phyloP scores from a whole-genome alignment of 2,888 invertebrate genomes.

The Cryptocephalus primarius region DNA sequence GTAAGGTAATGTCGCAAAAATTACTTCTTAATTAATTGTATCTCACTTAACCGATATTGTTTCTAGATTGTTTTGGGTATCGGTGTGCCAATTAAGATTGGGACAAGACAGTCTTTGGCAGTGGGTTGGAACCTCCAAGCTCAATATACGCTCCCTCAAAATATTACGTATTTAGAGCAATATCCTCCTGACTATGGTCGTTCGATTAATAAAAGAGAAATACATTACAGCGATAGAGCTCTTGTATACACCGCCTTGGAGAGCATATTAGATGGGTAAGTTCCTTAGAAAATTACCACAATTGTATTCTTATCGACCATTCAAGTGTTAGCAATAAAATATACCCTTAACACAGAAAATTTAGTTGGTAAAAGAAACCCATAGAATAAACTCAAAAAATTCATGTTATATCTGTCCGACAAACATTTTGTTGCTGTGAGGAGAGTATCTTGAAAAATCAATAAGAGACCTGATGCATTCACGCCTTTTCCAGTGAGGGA shows the following conservation, averaged over 20 bases:
- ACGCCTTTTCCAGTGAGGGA: slow-evolving; percentile 41
- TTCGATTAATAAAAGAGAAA: slow-evolving; percentile 16
- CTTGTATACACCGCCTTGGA: slow-evolving; percentile 28
- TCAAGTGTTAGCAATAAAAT: too few species aligned
- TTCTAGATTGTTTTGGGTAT: slow-evolving; percentile 50
- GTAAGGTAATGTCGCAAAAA: slow-evolving; percentile 19
- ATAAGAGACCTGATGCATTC: too few species aligned
- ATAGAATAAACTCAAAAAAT: too few species aligned
- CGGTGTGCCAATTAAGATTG: slow-evolving; percentile 43
- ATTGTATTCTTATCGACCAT: too few species aligned
- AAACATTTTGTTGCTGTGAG: too few species aligned
- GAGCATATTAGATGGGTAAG: slow-evolving; percentile 26
- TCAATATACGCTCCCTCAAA: slow-evolving; percentile 40
- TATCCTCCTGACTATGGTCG: slow-evolving; percentile 27
- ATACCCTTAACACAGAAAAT: too few species aligned
- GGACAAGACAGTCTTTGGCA: slow-evolving; percentile 42
- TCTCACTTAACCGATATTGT: background rate
- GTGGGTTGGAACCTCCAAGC: slow-evolving; percentile 55
- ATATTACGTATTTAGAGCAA: slow-evolving; percentile 22
- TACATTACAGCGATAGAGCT: slow-evolving; percentile 23
- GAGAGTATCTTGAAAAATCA: too few species aligned
- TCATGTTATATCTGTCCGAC: too few species aligned
- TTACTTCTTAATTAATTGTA: too few species aligned
- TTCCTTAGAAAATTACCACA: background rate
- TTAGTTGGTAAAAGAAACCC: too few species aligned